Percentiles rank a stretch among this genome's conserved stretches.
phyloP scores from a whole-genome alignment of 2,113 vertebrate genomes.

The Speoplatyrhinus poulsoni region DNA sequence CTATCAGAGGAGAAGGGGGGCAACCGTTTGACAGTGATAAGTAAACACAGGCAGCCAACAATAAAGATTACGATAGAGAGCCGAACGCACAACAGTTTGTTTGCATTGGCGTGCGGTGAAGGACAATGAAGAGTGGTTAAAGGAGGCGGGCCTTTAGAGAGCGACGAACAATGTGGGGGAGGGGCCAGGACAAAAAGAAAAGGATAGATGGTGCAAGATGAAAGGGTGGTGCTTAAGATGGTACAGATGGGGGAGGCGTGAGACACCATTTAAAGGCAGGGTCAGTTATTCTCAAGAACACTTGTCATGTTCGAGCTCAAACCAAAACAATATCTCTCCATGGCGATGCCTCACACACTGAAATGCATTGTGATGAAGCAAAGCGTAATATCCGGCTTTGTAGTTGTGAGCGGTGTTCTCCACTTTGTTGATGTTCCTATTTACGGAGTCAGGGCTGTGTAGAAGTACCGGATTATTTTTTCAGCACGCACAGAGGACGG shows the following conservation, averaged over 20 bases:
- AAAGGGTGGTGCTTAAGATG: constrained; percentile 38
- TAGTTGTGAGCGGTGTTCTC: constrained; percentile 48
- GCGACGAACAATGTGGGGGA: not conserved
- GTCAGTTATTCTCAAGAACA: not conserved
- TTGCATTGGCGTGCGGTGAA: constrained; percentile 1
- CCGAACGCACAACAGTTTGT: constrained; percentile 24
- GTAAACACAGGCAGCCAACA: constrained; percentile 49
- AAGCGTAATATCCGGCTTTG: no score
- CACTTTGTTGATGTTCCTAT: not conserved
- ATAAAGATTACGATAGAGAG: constrained; percentile 52
- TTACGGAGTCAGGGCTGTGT: no score
- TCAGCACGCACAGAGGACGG: no score
- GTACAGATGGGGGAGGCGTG: constrained; percentile 14
- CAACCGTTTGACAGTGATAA: constrained; percentile 41
- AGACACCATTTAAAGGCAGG: not conserved
- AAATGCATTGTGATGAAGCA: no score
- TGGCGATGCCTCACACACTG: no score
- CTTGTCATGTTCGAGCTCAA: no score
- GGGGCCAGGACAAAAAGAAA: constrained; percentile 37
- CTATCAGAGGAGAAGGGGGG: constrained; percentile 40
- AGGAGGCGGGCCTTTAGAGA: constrained; percentile 17
- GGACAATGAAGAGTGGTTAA: constrained; percentile 21
- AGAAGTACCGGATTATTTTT: no score
- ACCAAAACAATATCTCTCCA: no score
- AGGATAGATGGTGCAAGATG: constrained; percentile 8